Conservation (phyloP, 2,797 vertebrate species). For the Rhinoraja longicauda region DNA sequence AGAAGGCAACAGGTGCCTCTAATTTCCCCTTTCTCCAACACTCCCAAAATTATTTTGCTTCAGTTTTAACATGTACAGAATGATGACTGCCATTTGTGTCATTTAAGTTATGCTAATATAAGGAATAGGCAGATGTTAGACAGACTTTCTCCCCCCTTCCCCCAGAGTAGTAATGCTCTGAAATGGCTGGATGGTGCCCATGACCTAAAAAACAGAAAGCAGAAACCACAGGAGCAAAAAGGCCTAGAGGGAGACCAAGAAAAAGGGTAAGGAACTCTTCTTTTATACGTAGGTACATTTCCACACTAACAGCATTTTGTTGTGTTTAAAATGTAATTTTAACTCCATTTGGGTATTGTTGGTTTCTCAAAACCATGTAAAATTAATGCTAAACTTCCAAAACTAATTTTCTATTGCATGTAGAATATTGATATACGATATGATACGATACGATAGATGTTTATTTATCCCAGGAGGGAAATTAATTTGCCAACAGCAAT, state of each 20-base stretch:
- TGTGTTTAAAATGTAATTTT: not conserved
- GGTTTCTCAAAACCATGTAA: not conserved
- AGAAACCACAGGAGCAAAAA: constrained; percentile 45
- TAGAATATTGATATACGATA: too few species aligned
- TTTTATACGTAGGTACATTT: not conserved
- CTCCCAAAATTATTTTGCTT: not conserved
- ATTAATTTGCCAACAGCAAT: too few species aligned
- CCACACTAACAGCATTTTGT: not conserved
- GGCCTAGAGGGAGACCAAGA: constrained; percentile 88
- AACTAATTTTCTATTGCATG: not conserved
- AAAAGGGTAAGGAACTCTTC: constrained; percentile 69
- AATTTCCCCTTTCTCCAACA: not conserved
- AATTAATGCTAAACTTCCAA: not conserved
- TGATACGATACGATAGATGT: too few species aligned
- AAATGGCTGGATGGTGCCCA: too few species aligned
- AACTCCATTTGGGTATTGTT: not conserved
- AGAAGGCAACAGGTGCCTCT: not conserved
- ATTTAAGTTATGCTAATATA: not conserved
- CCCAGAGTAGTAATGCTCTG: not conserved
- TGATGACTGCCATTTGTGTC: too few species aligned
- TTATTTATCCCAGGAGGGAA: too few species aligned
- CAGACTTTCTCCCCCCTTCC: not conserved
- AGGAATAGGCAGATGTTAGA: not conserved
- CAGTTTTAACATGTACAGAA: not conserved
- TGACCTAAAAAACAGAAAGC: too few species aligned